Percentiles rank a stretch among this genome's conserved stretches.
These are phyloP conservation scores for Saturnia pavonia DNA, from an alignment of 2,888 invertebrate species.

Conservation along the genomic window DNA sequence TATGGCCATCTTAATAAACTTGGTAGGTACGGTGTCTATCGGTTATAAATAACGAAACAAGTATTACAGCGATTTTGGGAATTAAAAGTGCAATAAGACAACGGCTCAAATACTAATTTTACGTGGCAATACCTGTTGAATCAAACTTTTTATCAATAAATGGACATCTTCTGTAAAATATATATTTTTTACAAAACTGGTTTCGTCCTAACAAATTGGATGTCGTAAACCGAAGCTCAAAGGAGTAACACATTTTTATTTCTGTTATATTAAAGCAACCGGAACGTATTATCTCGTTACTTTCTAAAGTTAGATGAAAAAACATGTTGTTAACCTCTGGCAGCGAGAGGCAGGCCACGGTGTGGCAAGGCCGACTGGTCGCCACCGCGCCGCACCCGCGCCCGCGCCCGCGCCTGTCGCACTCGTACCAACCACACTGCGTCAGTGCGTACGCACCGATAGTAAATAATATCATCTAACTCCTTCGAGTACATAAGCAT, in stretches of 20 bases:
- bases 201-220: background rate
- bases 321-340: constrained; percentile 78
- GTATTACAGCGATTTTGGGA: background rate
- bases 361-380: constrained; percentile 74
- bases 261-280: constrained; percentile 20
- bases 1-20: background rate
- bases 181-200: background rate
- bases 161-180: background rate
- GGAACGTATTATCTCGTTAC: constrained; percentile 64
- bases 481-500: constrained; percentile 16
- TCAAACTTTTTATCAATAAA: background rate
- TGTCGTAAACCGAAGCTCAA: constrained; percentile 26
- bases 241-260: constrained; percentile 24
- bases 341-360: constrained; percentile 71
- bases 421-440: constrained; percentile 34
- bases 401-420: constrained; percentile 33
- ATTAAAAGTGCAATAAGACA: background rate
- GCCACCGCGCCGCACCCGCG: constrained; percentile 37
- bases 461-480: constrained; percentile 19
- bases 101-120: background rate
- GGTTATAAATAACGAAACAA: background rate
- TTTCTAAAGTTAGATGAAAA: constrained; percentile 79
- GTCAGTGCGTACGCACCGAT: constrained; percentile 27
- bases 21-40: background rate
- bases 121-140: background rate